Conservation (phyloP, 2,113 vertebrate genomes). For the Cottus gobio region DNA sequence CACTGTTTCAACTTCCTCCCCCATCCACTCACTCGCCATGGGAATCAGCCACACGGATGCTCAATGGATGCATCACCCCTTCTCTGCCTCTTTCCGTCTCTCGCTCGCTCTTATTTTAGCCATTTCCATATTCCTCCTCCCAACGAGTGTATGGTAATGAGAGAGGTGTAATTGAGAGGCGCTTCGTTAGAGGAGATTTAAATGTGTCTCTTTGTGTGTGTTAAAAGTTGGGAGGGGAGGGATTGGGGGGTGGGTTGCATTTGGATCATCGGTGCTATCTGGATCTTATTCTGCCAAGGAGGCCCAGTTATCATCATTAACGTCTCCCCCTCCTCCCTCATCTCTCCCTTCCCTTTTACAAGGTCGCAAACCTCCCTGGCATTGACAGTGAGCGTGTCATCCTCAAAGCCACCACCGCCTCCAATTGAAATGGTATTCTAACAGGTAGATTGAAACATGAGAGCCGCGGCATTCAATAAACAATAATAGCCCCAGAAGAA, state of each 20-base stretch:
- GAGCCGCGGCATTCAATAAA: slow-evolving; percentile 58
- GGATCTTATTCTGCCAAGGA: slow-evolving; percentile 53
- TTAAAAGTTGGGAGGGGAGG: slow-evolving; percentile 33
- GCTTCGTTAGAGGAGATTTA: slow-evolving; percentile 78
- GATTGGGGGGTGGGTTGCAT: slow-evolving; percentile 32
- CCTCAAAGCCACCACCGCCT: slow-evolving; percentile 61
- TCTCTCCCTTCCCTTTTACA: slow-evolving; percentile 64
- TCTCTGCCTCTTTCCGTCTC: slow-evolving; percentile 49
- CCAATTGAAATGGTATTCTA: slow-evolving; percentile 30
- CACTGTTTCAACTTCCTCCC: slow-evolving; percentile 77
- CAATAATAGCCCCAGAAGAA: slow-evolving; percentile 58
- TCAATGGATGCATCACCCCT: slow-evolving; percentile 65
- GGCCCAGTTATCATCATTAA: slow-evolving; percentile 71
- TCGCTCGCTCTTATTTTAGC: slow-evolving; percentile 56
- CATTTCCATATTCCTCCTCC: slow-evolving; percentile 79
- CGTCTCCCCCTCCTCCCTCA: slow-evolving; percentile 28
- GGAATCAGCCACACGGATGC: slow-evolving; percentile 72
- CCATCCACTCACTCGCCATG: slow-evolving; percentile 70
- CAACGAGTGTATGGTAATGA: slow-evolving; percentile 74
- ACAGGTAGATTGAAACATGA: slow-evolving; percentile 64
- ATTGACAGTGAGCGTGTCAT: slow-evolving; percentile 49
- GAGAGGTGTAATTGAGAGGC: slow-evolving; percentile 78
- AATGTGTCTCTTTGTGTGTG: slow-evolving; percentile 74
- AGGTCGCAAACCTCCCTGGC: slow-evolving; percentile 66
- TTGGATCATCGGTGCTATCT: slow-evolving; percentile 65